Conservation (phyloP, 2,888 invertebrate species). For the Lochmaea capreae region DNA sequence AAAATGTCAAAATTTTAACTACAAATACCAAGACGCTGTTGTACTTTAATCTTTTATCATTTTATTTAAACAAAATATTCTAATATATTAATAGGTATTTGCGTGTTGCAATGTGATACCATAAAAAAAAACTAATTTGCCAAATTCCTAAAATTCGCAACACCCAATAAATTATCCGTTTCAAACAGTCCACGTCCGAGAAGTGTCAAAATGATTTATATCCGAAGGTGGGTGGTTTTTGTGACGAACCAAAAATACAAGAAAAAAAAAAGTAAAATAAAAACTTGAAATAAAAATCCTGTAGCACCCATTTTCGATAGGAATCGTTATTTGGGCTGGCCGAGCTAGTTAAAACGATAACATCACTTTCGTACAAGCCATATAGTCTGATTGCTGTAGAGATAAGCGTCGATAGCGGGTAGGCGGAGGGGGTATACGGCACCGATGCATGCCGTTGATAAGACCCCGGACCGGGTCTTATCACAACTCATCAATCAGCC, state of each 20-base stretch:
- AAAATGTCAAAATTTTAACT: no score
- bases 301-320: conserved; percentile 61
- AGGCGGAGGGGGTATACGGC: conserved; percentile 55
- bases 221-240: conserved; percentile 29
- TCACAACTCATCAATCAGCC: conserved; percentile 67
- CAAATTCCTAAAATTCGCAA: conserved; percentile 9
- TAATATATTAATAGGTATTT: no score
- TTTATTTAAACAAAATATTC: no score
- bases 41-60: no score
- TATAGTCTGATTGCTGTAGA: conserved; percentile 65
- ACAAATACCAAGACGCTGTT: no score
- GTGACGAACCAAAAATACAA: conserved; percentile 18
- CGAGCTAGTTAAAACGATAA: conserved; percentile 71
- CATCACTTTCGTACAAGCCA: conserved; percentile 67
- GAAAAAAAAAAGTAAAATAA: conserved; percentile 15
- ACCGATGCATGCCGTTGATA: conserved; percentile 66
- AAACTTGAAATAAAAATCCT: conserved; percentile 51
- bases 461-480: conserved; percentile 63
- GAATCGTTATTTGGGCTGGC: conserved; percentile 67
- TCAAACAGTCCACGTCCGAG: not conserved
- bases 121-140: not conserved
- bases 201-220: conserved; percentile 30
- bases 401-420: conserved; percentile 57
- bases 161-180: not conserved
- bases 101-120: no score